Evolutionary conservation across 1,140 invertebrate species (phyloP).

Genomic region (Heterodera schachtii): DNA sequence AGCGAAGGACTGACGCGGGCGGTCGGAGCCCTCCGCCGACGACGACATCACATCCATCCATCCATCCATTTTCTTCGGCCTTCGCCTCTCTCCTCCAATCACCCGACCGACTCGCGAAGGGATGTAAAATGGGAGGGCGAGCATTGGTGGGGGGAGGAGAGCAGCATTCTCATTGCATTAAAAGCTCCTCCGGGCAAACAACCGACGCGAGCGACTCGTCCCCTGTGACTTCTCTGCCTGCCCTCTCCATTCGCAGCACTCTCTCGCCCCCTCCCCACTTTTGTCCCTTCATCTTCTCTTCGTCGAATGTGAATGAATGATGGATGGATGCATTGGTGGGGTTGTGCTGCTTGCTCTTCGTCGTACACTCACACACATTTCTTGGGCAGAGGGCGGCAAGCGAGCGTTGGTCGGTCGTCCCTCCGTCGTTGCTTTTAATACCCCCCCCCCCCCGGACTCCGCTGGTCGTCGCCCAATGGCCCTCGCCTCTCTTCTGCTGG

Average conservation of each 20-base stretch:
- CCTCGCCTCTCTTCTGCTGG: not conserved
- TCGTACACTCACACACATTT: not conserved
- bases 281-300: not conserved
- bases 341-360: too few relatives aligned
- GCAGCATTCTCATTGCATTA: conserved; percentile 10
- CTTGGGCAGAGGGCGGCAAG: not conserved
- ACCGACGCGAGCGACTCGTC: not conserved
- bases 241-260: not conserved
- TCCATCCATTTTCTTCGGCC: not conserved
- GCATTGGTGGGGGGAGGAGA: not conserved
- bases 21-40: not conserved
- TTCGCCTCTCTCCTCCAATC: not conserved
- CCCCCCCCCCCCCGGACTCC: not conserved
- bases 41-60: not conserved
- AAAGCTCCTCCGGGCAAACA: conserved; percentile 12
- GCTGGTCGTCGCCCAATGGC: not conserved
- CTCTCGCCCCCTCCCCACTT: not conserved
- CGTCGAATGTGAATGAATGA: not conserved
- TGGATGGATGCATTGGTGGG: not conserved
- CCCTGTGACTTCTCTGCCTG: not conserved
- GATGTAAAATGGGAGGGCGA: not conserved
- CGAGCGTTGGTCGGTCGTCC: not conserved
- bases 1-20: not conserved
- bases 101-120: not conserved
- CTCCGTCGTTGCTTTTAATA: not conserved